phyloP scores from a whole-genome alignment of 2,888 invertebrate genomes.

The Acronicta leporina region DNA sequence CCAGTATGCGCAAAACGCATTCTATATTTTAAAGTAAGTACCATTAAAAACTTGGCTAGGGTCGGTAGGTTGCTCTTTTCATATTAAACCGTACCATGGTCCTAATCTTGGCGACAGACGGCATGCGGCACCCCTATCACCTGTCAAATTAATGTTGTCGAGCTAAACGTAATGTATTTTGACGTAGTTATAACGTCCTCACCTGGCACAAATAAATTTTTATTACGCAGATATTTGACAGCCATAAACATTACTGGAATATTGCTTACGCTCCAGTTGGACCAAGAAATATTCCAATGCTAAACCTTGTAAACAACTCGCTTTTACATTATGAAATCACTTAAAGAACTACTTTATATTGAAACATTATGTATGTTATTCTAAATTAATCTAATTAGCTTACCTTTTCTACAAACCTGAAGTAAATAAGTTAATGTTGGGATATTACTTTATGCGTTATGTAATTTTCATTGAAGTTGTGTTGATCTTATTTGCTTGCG shows the following conservation, averaged over 20 bases:
- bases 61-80: conserved; percentile 3
- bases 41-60: background rate
- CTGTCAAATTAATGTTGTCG: conserved; percentile 42
- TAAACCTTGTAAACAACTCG: conserved; percentile 3
- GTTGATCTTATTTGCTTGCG: background rate
- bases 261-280: conserved; percentile 14
- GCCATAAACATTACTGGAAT: conserved; percentile 17
- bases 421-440: background rate
- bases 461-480: background rate
- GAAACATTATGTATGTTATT: background rate
- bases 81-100: conserved; percentile 10
- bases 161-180: conserved; percentile 31
- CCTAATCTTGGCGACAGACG: conserved; percentile 20
- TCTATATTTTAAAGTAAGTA: conserved; percentile 1
- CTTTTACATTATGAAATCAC: conserved; percentile 1
- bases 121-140: conserved; percentile 24
- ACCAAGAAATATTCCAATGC: conserved; percentile 5
- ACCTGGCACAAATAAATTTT: conserved; percentile 32
- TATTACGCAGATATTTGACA: conserved; percentile 44
- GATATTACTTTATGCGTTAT: background rate
- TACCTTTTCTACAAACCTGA: background rate
- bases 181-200: conserved; percentile 24
- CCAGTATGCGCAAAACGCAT: conserved; percentile 4
- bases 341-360: background rate
- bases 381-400: background rate